A percentile compares a stretch with the other conserved stretches of the same genome.
phyloP scores from a whole-genome alignment of 1,140 invertebrate species.

The Druon quercuslanigerum region DNA sequence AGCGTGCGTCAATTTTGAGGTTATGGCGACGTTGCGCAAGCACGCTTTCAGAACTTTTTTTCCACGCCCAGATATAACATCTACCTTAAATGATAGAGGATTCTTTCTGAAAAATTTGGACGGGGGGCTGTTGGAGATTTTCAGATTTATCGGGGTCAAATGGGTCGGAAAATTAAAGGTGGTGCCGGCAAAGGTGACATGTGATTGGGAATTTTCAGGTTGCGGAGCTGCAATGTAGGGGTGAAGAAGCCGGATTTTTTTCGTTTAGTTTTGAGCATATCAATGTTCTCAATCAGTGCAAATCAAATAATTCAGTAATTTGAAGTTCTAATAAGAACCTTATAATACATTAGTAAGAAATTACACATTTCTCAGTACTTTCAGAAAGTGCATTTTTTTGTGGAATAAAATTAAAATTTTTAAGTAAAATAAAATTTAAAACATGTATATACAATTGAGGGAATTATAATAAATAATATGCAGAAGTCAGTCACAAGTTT shows the following conservation, averaged over 20 bases:
- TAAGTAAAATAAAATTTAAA: too few relatives aligned
- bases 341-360: too few relatives aligned
- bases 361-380: too few relatives aligned
- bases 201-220: too few relatives aligned
- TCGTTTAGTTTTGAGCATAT: too few relatives aligned
- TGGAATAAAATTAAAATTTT: too few relatives aligned
- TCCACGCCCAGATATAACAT: conserved; percentile 19
- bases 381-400: too few relatives aligned
- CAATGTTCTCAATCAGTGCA: too few relatives aligned
- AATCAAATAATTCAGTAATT: too few relatives aligned
- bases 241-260: too few relatives aligned
- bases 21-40: conserved; percentile 51
- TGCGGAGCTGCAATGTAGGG: too few relatives aligned
- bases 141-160: background rate
- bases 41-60: background rate
- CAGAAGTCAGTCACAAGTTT: conserved; percentile 8
- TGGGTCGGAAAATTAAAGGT: background rate
- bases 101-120: background rate
- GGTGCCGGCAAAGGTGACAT: background rate
- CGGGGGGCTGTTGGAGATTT: background rate
- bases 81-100: background rate
- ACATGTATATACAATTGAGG: background rate
- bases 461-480: conserved; percentile 20
- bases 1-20: conserved; percentile 47
- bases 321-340: too few relatives aligned